Evolutionary conservation across 2,113 vertebrate species (phyloP), one percentile per base, ranked within the genome.

Genomic region (Archilochus colubris): DNA sequence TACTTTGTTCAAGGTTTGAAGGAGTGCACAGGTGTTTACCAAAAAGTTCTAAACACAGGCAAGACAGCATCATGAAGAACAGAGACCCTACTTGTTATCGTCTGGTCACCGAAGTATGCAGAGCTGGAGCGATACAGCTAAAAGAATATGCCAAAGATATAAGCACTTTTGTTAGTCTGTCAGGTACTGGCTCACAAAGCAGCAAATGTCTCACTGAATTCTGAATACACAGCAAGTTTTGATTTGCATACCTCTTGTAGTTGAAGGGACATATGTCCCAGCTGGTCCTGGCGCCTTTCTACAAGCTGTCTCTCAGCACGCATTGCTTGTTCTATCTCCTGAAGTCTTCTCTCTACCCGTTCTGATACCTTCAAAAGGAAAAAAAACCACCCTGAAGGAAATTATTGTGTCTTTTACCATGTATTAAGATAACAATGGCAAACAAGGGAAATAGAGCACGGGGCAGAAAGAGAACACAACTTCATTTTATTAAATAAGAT

Each of bases 251-350:
- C 99, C 99, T 99, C 98, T 97, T 98, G 98, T 27, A 98, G 97
- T 4, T 98, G 97, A 30, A 98, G 91, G 78, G 98, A 98, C 97
- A 98, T 59, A 7, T 95, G 97, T 46, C 94, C 98, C 94, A 98
- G 73, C 19, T 98, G 98, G 67, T 98, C 97, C 19, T 98, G 97
- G 27, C 97, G 98, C 58, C 96, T 97, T 64, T 98, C 98, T 21
- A 97, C 81, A 13, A 97, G 83, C 55, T 98, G 97, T 28, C 97
- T 97, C 91, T 98, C 98, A 1, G 95, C 62, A 64, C 87, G 97
- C 97, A 98, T 98, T 94, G 98, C 98, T 91, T 97, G 97, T 85
- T 99, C 98, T 79, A 99, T 98, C 91, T 99, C 98, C 89, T 98
- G 98, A 89, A 99, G 98, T 82, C 98, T 98, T 57, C 96, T 98